phyloP scores from a whole-genome alignment of 2,113 vertebrate species.

The Alethe castanea region DNA sequence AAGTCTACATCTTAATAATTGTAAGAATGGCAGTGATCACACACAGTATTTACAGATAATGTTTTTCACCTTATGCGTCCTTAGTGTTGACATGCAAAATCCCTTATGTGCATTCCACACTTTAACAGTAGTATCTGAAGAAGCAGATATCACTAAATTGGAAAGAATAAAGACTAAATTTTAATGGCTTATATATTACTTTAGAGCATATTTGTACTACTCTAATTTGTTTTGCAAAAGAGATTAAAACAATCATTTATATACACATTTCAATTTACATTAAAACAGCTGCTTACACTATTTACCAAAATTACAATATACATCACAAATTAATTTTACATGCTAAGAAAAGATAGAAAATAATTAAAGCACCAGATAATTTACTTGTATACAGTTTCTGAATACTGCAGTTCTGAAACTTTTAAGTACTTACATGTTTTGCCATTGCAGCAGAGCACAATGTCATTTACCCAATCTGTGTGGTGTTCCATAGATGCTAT shows the following conservation, averaged over 20 bases:
- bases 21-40: background rate
- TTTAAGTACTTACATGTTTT: constrained; percentile 89
- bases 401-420: background rate
- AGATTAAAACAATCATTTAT: background rate
- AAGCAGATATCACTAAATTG: constrained; percentile 93
- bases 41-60: background rate
- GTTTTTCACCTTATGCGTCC: constrained; percentile 90
- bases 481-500: constrained; percentile 99
- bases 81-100: constrained; percentile 98
- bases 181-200: background rate
- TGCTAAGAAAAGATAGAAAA: background rate
- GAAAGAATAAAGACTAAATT: constrained; percentile 48
- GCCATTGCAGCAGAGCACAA: constrained; percentile 97
- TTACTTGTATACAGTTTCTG: background rate
- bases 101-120: constrained; percentile 99
- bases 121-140: constrained; percentile 97
- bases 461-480: constrained; percentile 98
- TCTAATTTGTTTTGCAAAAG: background rate
- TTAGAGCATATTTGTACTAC: background rate
- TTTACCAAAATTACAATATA: background rate
- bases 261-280: background rate
- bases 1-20: background rate
- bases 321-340: background rate
- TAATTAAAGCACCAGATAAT: background rate
- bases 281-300: background rate